Base-by-base conservation (phyloP, 2,113 vertebrate species). In the Corydoras sp. region DNA sequence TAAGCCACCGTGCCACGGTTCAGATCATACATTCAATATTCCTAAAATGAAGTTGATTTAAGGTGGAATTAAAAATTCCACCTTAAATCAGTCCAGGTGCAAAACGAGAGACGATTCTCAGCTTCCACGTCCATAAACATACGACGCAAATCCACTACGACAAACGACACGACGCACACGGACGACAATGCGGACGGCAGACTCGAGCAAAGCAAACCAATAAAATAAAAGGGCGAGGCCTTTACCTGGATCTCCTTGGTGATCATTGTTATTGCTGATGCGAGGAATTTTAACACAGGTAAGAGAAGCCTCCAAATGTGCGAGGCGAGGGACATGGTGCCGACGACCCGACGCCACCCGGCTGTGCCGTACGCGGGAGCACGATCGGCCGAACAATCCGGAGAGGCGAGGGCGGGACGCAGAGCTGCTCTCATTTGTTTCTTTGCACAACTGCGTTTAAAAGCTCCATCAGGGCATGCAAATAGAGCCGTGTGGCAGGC, bases 211-310 rank as follows among this genome's bases (percentile, higher is more conserved):
- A 18, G 54, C 60, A 54, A 65, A 1, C 3, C 8, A 59, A 9
- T 59, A 53, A 68, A 53, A 31, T 6, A 14, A 76, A 76, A 11
- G 31, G 13, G 11, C 13, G 35, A 10, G 59, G 35, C 30, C 31
- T 61, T 77, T 83, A 84, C 83, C 83, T 84, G 80, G 54, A 83
- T 29, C 6, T 65, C 66, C 59, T 58, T 68, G 77, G 79, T 60
- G 66, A 81, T 50, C 61, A 80, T 49, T 51, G 76, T 24, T 11
- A 79, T 12, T 29, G 77, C 63, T 15, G 72, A 69, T 31, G 62
- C 67, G 5, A 81, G 30, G 65, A 63, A 68, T 55, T n/a, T 55
- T 59, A 84, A 49, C 13, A 74, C 58, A 51, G 71, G 71, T 12
- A 77, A 15, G 30, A 80, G 13, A 7, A 75, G 65, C 53, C 70